phyloP scores from a whole-genome alignment of 2,797 vertebrate genomes.

The Hozukius guyotensis region DNA sequence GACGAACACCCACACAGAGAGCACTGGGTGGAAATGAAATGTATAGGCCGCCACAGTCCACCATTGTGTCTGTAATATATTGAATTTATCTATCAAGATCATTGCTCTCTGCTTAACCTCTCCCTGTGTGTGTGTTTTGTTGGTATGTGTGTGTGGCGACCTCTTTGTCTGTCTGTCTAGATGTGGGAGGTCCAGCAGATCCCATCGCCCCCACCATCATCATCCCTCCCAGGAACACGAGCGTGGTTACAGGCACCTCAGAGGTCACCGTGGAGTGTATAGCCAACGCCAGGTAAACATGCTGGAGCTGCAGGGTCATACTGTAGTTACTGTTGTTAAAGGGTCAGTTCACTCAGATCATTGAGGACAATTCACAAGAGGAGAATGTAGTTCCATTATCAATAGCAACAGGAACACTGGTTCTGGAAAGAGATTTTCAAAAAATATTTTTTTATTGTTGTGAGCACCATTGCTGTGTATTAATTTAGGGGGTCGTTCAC shows the following conservation, averaged over 20 bases:
- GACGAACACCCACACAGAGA: constrained; percentile 21
- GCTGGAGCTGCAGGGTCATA: not conserved
- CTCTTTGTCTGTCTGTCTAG: constrained; percentile 70
- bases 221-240: constrained; percentile 94
- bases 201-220: constrained; percentile 96
- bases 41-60: constrained; percentile 3
- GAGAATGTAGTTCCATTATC: not conserved
- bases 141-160: not conserved
- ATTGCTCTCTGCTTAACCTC: constrained; percentile 18
- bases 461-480: no score
- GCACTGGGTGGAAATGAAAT: constrained; percentile 38
- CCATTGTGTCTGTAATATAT: not conserved
- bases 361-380: not conserved
- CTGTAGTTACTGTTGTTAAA: not conserved
- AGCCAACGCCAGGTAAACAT: constrained; percentile 91
- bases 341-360: not conserved
- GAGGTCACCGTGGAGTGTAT: constrained; percentile 97
- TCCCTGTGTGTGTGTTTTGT: not conserved
- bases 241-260: constrained; percentile 91
- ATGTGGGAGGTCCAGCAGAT: constrained; percentile 93
- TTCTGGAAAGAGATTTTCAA: not conserved
- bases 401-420: not conserved
- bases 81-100: not conserved
- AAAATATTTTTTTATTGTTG: not conserved
- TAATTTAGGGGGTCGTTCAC: no score